Evolutionary conservation across 2,113 vertebrate genomes (phyloP).

Genomic region (Dromaius novaehollandiae): DNA sequence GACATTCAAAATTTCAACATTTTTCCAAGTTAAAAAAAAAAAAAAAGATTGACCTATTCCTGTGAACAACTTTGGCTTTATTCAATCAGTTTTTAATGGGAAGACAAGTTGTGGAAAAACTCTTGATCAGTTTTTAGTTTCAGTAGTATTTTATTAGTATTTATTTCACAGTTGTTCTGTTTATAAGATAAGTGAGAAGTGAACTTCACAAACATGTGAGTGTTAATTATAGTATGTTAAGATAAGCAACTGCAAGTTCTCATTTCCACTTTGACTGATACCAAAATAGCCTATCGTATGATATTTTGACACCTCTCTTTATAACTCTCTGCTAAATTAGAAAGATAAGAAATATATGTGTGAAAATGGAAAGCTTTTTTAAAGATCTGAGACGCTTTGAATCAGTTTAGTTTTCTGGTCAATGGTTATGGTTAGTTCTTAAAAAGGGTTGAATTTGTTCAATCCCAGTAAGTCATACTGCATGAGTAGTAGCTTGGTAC

Average conservation of each 20-base stretch:
- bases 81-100: background rate
- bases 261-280: conserved; percentile 26
- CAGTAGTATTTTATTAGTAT: conserved; percentile 24
- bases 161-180: conserved; percentile 51
- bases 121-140: background rate
- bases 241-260: conserved; percentile 40
- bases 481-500: background rate
- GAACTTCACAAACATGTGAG: background rate
- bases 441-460: background rate
- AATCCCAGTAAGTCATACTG: background rate
- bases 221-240: conserved; percentile 36
- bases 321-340: background rate
- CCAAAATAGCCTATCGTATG: conserved; percentile 1
- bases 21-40: background rate
- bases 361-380: background rate
- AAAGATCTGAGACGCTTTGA: background rate
- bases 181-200: background rate
- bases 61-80: background rate
- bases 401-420: background rate
- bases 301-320: conserved; percentile 25
- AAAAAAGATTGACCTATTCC: background rate
- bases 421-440: background rate
- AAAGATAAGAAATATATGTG: background rate
- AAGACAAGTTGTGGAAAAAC: background rate
- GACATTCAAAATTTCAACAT: background rate